Base-by-base conservation (phyloP, 2,113 vertebrate species). In the Leptosomus discolor region DNA sequence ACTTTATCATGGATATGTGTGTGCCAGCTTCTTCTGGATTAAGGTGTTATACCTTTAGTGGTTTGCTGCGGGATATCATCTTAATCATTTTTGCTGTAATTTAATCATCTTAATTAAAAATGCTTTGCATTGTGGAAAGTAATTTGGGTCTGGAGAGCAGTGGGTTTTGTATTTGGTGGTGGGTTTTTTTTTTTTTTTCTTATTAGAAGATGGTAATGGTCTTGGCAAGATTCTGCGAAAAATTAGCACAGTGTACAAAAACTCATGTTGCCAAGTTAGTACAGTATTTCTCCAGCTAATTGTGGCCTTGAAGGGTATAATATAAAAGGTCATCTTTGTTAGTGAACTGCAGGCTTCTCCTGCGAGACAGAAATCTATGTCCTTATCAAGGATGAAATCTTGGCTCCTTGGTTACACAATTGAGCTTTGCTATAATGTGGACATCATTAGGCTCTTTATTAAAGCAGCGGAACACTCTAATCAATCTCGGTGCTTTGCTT, bases 301-400 rank as follows among this genome's bases (percentile, higher is more conserved):
- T 96, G 96, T 93, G 94, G 96, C 89, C 94, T 97, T 95, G 91
- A 96, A 95, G 93, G 70, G 67, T 95, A 91, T 79, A 76, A 92
- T 85, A 90, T 63, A 85, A 97, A 97, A 97, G 97, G 96, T 97
- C 95, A 96, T 94, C 89, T 96, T 97, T 96, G 95, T 97, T 97
- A 97, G 96, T 94, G 96, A 97, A 95, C 94, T 63, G 73, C 94
- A 85, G 93, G 74, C 74, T 94, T 97, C 96, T 96, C 91, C 94
- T 94, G 89, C 0, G 58, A 97, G 97, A 91, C 95, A 96, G 89
- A 97, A 97, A 97, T 93, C 87, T 70, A 85, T 94, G 94, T 97
- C 91, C 95, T 96, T 96, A 97, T 96, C 97, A 93, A 91, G 95
- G 94, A 95, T 97, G 96, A 96, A 96, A 97, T 96, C 91, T 95